Evolutionary conservation across 2,888 invertebrate genomes (phyloP), one percentile per base, ranked within the genome.

Genomic region (Phymatocera aterrima): DNA sequence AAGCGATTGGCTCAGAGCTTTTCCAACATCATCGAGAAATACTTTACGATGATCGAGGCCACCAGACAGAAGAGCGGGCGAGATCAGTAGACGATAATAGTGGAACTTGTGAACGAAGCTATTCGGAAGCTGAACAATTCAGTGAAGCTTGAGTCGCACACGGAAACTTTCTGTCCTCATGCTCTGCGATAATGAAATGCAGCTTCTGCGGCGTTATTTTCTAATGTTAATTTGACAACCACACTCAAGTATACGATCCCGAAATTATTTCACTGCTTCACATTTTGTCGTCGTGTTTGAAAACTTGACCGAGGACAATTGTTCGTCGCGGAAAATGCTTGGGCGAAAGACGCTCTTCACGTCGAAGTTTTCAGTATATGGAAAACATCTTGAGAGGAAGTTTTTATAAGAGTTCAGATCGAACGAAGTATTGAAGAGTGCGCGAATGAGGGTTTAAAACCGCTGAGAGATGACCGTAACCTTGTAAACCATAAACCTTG

Each of bases 121-220:
- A 15, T 46, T 46, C 24, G 46, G 24, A 68, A 18, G 46, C 43
- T 46, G 46, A 3, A 60, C 4, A 15, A 24, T 46, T 46, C 68
- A 68, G 68, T 37, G 61, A n/a, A n/a, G n/a, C 34, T 64, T 37
- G 34, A 37, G 37, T 37, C 61, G 61, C 61, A 18, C 61, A 21
- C 68, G 68, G 28, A 15, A 40, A 46, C 68, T 68, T 68, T 46
- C 68, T 28, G 46, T 51, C 72, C 51, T 72, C 72, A 72, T 51
- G 28, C 48, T 72, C 51, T 37, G 21, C 5, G 43, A 18, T 10
- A 46, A 6, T 46, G 15, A 46, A 28, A 68, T 24, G 28, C 24
- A 24, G 24, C 24, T 28, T 15, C 24, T 21, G 5, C 43, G 24
- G 2, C 28, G n/a, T 21, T 24, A 1, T 24, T 28, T 4, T 68